Base-by-base conservation (phyloP, 1,140 invertebrate species). In the Apis cerana region DNA sequence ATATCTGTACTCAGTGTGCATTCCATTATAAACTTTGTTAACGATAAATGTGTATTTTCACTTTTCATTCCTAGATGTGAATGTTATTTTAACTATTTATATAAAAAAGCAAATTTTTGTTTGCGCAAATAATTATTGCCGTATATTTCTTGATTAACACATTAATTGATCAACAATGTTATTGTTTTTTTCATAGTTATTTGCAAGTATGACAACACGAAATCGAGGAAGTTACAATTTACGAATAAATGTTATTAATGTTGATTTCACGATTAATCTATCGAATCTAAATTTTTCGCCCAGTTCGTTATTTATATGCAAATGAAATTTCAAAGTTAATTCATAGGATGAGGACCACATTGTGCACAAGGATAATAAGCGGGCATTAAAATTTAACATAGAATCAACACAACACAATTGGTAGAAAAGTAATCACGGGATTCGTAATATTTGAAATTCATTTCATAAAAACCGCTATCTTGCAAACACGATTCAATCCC, bases 41-140 rank as follows among this genome's bases (percentile, higher is more conserved):
- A 65, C 61, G 56, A 62, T 70, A 70, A 21, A 21, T 17, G 56
- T 52, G 70, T 52, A 62, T 61, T 70, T 33, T 52, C 77, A 43
- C 1, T 27, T n/a, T n/a, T n/a, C 67, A 48, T 52, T 77, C 9
- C 75, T 52, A 48, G 75, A 58, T 21, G 33, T 10, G 33, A 23
- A 17, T 12, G 48, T 13, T 70, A 70, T 70, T 52, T 33, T n/a
- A 23, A 76, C n/a, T 50, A 33, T 64, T 23, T 15, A 15, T 13
- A 1, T 5, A 43, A 52, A 19, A 19, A 50, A 4, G 33, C 21
- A 27, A 64, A 77, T 58, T 19, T 4, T 48, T 12, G 15, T 9
- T 15, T 52, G 12, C n/a, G 9, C 50, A 71, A 71, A 33, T 43
- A 43, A 43, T 7, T 72, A 8, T n/a, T 4, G 56, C 7, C 19